Base-by-base conservation (phyloP, 35 echinoderm and acorn worm species). In the Heliocidaris tuberculata region DNA sequence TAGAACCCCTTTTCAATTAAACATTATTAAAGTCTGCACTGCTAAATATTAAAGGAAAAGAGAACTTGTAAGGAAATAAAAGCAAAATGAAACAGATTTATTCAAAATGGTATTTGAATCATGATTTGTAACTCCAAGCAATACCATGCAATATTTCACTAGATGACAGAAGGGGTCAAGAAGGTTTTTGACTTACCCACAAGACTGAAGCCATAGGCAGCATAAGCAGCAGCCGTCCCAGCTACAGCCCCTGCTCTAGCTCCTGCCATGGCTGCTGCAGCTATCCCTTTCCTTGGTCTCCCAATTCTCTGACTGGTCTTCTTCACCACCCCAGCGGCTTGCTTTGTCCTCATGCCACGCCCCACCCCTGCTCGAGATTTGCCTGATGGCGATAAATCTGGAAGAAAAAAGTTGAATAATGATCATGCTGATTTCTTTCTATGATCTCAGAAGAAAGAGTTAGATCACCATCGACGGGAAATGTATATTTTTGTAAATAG, bases 161-260 rank as follows among this genome's bases (percentile, higher is more conserved):
- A n/a, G 8, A 19, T 7, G 65, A 78, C 65, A 78, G 65, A 78
- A 42, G 27, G 27, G 27, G 65, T 27, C 65, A 5, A 78, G 65
- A 78, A 89, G 13, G 70, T n/a, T 6, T 89, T 31, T 48, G 8
- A 52, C 98, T 96, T 93, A 97, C 98, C 98, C 88, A 91, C 97
- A 50, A 99, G 96, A 47, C 94, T 97, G 89, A 99, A 99, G 92
- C 98, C 98, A 96, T 99, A 99, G 12, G 98, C 98, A 92, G 98
- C 98, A 95, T 99, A 99, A 0, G 98, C 98, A 35, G 98, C 98
- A 3, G 98, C 98, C 78, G 96, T 97, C 13, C 97, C 98, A 13
- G 98, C 98, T 16, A 96, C 98, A 47, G 98, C 98, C 19, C 98
- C 98, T 8, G 98, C 98, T 56, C 97, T 96, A 9, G 98, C 98